Base-by-base conservation (phyloP, 1,140 invertebrate species). In the Rhagoletis zephyria region DNA sequence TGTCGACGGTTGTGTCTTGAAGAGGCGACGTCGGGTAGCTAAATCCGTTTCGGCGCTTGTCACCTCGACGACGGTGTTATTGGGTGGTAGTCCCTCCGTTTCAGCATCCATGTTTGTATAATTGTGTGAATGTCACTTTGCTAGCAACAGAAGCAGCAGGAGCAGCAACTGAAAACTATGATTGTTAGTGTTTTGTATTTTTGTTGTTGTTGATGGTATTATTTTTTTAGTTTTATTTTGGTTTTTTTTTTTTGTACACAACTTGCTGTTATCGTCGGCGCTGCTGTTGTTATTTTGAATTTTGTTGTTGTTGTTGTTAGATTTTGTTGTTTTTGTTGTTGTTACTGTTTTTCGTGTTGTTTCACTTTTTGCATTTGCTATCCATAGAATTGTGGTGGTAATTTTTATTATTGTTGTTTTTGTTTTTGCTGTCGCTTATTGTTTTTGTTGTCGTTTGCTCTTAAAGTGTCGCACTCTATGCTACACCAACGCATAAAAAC, bases 1-100 rank as follows among this genome's bases (percentile, higher is more conserved):
- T 4, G 96, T 96, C 7, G 96, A 96, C 87, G 95, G 94, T 94
- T 97, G 96, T 30, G 95, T 92, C 87, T 93, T 94, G 85, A 95
- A 93, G 90, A 94, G 93, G 40, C 93, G 90, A 60, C 92, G 90
- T 85, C 90, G 89, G 89, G 91, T 89, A 81, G 91, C 92, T 88
- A 93, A 88, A 87, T 93, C 92, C 87, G 91, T 88, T 90, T 91
- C 90, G 63, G 88, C 89, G 89, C 89, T 87, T 63, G 86, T 77
- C 56, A 87, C 85, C 88, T 87, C 88, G 42, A 89, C 89, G 85
- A 90, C 60, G 74, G 87, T 45, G 40, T 86, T 88, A 65, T 90
- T 90, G 86, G 88, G 87, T 90, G 91, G 90, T 85, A 93, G 87
- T 87, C 90, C 92, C 87, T 93, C 92, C 85, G 91, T 88, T 88